Base-by-base conservation (phyloP, 2,888 invertebrate species). In the Entomobrya proxima region DNA sequence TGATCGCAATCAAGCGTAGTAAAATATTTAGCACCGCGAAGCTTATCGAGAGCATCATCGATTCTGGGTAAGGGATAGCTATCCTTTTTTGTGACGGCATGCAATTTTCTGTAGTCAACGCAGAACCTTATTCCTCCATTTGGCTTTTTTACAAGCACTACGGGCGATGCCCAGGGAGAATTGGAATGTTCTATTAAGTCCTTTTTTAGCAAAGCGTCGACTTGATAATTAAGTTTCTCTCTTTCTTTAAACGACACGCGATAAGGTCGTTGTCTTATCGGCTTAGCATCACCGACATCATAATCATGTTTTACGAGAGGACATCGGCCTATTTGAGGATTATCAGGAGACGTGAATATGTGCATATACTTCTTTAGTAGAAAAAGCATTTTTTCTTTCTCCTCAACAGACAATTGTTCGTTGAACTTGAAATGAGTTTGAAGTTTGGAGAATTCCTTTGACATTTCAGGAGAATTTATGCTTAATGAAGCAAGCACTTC, bases 1-100 rank as follows among this genome's bases (percentile, higher is more conserved):
- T 55, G 55, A 18, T 55, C 55, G 18, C 55, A 55, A 18, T 55
- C 55, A 9, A 55, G 18, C 11, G 55, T 55, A 55, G 15, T 55
- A 55, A n/a, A 55, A 55, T 55, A 18, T 55, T 9, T 55, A n/a
- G 55, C 55, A 87, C n/a, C n/a, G n/a, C n/a, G n/a, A n/a, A n/a
- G n/a, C n/a, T n/a, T n/a, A n/a, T n/a, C n/a, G n/a, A n/a, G 40
- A 24, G 67, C n/a, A 30, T 87, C 87, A 47, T 87, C 87, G 2
- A 69, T 80, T 6, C 84, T 18, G 1, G 80, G 61, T 9, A 85
- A 21, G 0, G 87, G 87, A 35, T 86, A 83, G 0, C 61, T 75
- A 27, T 30, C 44, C 24, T 44, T 21, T 7, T 52, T 37, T 13
- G 78, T 74, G 7, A 78, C 61, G 44, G 61, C n/a, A n/a, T n/a